phyloP scores from a whole-genome alignment of 2,113 vertebrate species.

The Capreolus pygargus region DNA sequence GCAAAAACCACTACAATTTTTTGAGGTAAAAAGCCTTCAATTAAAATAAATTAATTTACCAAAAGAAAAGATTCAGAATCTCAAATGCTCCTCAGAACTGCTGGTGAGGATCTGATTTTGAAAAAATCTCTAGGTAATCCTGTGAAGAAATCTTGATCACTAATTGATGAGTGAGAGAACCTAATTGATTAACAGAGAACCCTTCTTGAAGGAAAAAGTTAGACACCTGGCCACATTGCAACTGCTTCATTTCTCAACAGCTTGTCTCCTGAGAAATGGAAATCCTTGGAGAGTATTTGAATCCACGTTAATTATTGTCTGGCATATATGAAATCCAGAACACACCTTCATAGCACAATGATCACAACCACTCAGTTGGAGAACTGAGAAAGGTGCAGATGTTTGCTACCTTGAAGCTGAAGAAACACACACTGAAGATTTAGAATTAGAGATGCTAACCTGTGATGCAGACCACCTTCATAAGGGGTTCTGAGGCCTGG shows the following conservation, averaged over 20 bases:
- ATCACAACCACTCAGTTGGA: not conserved
- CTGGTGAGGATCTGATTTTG: no score
- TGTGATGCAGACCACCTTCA: not conserved
- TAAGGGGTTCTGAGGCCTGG: no score
- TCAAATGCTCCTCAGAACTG: no score
- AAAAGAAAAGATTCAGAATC: no score
- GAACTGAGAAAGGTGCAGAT: not conserved
- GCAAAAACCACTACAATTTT: no score
- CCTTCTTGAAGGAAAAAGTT: not conserved
- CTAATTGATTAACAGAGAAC: not conserved
- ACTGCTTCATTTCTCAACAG: not conserved
- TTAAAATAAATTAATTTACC: no score
- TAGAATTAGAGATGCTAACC: not conserved
- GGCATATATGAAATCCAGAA: not conserved
- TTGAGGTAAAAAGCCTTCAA: no score
- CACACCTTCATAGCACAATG: not conserved
- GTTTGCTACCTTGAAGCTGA: not conserved
- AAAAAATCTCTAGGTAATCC: not conserved
- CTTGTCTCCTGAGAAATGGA: not conserved
- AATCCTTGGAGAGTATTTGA: not conserved
- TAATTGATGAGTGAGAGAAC: not conserved
- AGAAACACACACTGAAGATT: not conserved
- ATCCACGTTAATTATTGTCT: not conserved
- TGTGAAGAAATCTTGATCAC: not conserved
- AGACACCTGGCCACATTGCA: not conserved